Percentiles rank a stretch among this genome's conserved stretches.
These are phyloP conservation scores for Hypomecis punctinalis DNA, from an alignment of 2,888 invertebrate species.

Conservation along the genomic window DNA sequence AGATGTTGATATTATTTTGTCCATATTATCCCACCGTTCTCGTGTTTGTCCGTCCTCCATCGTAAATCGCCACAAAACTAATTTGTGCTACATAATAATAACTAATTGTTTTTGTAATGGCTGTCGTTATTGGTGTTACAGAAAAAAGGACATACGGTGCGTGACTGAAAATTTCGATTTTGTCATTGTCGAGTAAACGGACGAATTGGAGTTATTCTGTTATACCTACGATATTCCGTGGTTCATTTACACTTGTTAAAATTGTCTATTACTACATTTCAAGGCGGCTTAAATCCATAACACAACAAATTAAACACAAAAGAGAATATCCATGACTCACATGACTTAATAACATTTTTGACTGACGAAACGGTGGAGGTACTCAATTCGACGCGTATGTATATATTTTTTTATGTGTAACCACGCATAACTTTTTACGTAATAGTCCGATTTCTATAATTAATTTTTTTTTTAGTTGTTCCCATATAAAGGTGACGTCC, in stretches of 20 bases:
- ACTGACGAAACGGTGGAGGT: no score
- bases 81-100: slow-evolving; percentile 26
- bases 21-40: slow-evolving; percentile 5
- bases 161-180: slow-evolving; percentile 20
- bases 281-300: no score
- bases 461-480: no score
- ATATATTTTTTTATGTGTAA: no score
- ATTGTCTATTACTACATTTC: no score
- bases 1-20: slow-evolving; percentile 1
- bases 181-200: slow-evolving; percentile 1
- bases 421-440: no score
- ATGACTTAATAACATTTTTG: no score
- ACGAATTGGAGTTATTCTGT: slow-evolving; percentile 1
- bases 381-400: no score
- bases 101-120: slow-evolving; percentile 24
- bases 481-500: no score
- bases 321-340: no score
- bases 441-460: no score
- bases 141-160: slow-evolving; percentile 14
- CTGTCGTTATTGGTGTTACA: slow-evolving; percentile 12
- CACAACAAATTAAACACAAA: no score
- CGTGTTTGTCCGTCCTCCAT: slow-evolving; percentile 18
- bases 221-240: not conserved
- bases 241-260: not conserved
- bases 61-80: slow-evolving; percentile 19